Evolutionary conservation across 2,888 invertebrate species (phyloP).

Genomic region (Trissolcus brochymenae): DNA sequence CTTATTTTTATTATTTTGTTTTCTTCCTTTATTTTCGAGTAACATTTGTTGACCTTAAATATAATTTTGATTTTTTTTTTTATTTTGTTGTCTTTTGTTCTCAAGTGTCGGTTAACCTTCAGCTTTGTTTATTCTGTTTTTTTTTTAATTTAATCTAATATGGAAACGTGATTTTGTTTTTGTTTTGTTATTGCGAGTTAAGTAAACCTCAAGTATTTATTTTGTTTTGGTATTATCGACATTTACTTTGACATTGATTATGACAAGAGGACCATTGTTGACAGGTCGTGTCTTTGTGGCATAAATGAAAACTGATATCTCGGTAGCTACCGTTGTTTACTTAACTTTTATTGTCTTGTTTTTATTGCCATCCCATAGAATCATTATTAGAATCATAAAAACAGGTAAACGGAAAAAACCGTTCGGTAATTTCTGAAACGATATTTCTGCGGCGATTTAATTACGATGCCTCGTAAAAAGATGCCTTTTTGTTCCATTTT

Average conservation of each 20-base stretch:
- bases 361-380: constrained; percentile 52
- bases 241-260: constrained; percentile 36
- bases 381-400: constrained; percentile 52
- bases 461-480: constrained; percentile 26
- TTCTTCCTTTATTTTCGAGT: too few relatives aligned
- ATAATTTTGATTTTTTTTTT: too few relatives aligned
- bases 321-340: constrained; percentile 52
- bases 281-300: constrained; percentile 17
- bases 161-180: neutral
- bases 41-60: too few relatives aligned
- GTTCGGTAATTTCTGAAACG: constrained; percentile 24
- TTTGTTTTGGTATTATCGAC: constrained; percentile 16
- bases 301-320: constrained; percentile 48
- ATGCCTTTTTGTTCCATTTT: constrained; percentile 9
- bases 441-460: constrained; percentile 36
- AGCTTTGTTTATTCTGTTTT: neutral
- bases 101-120: neutral
- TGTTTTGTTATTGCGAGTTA: neutral
- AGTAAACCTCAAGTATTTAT: constrained; percentile 1
- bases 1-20: too few relatives aligned
- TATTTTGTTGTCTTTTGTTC: neutral
- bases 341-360: constrained; percentile 51
- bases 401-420: constrained; percentile 40
- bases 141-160: neutral
- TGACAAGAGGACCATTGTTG: constrained; percentile 29